Evolutionary conservation across 2,113 vertebrate genomes (phyloP), one percentile per base, ranked within the genome.

Genomic region (Thunnus thynnus): DNA sequence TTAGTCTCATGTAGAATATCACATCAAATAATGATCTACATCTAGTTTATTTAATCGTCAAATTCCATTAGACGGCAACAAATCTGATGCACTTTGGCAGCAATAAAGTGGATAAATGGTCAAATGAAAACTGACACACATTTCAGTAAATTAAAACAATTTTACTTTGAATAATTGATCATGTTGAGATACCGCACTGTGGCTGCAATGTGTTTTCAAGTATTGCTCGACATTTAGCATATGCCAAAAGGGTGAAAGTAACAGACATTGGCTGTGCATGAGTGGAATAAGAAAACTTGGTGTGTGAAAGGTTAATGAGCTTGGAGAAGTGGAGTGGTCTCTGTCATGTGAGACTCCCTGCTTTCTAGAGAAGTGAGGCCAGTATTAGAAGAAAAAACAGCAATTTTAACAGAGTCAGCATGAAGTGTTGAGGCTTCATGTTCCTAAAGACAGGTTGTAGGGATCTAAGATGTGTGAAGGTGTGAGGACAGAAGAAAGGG

Each of bases 271-370:
- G 76, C 58, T 5, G 71, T 65, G 60, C 87, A 90, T 89, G 90
- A 81, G 67, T 13, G 5, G 87, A 87, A 91, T 86, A 76, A 82
- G 55, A 87, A 89, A 84, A 76, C 62, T 41, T 63, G 47, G 57
- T 17, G 66, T 52, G 83, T 85, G 67, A 91, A 94, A 92, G 85
- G 90, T 92, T 92, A 92, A 93, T 92, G 87, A 92, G 82, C 79
- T 27, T 8, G 13, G 41, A 86, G 64, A 76, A 83, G 52, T 75
- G 60, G 14, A 76, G 77, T 79, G 78, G 68, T 75, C 76, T 83
- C 66, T 68, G 86, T 83, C 86, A 82, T 69, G 73, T 70, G 85
- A 88, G 72, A 81, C 85, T 72, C 83, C 62, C 30, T 47, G 61
- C 70, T 41, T 71, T 85, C 25, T 64, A 14, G 25, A 82, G 56